Conservation (phyloP, 2,888 invertebrate species). For the Drosophila helvetica region DNA sequence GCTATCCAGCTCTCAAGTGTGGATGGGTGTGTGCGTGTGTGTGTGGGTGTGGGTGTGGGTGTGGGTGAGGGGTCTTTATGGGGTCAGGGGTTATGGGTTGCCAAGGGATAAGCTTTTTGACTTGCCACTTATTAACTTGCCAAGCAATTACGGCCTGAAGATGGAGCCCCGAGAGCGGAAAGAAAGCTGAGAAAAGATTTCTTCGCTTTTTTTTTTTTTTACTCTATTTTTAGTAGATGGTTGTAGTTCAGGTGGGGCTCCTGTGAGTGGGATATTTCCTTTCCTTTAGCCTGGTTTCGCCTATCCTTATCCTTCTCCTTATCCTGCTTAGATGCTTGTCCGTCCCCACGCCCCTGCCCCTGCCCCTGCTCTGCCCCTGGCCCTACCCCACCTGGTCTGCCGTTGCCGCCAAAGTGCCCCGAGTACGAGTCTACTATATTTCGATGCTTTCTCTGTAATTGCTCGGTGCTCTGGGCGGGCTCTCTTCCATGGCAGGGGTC, state of each 20-base stretch:
- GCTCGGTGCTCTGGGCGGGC: slow-evolving; percentile 40
- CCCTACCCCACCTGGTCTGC: not conserved
- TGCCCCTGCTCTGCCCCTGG: no score
- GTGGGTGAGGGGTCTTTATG: not conserved
- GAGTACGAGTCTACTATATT: slow-evolving; percentile 44
- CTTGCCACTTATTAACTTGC: slow-evolving; percentile 52
- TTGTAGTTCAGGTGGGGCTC: slow-evolving; percentile 1
- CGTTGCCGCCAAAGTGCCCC: slow-evolving; percentile 7
- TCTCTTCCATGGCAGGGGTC: not conserved
- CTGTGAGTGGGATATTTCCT: slow-evolving; percentile 34
- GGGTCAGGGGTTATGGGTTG: slow-evolving; percentile 11
- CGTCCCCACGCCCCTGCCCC: no score
- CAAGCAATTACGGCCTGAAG: slow-evolving; percentile 50
- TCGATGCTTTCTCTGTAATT: slow-evolving; percentile 67
- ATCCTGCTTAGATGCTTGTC: slow-evolving; percentile 31
- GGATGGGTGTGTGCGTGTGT: slow-evolving; percentile 2
- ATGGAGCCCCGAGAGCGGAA: slow-evolving; percentile 36
- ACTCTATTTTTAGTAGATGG: not conserved
- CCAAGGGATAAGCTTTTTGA: slow-evolving; percentile 46
- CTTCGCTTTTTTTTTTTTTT: slow-evolving; percentile 3
- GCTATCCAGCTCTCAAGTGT: slow-evolving; percentile 6
- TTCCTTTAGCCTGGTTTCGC: slow-evolving; percentile 63
- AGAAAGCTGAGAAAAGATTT: slow-evolving; percentile 42
- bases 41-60: not conserved
- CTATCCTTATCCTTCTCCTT: slow-evolving; percentile 11